Percentiles rank a stretch among this genome's conserved stretches.
phyloP scores from a whole-genome alignment of 2,888 invertebrate genomes.

The Augiades crinisus region DNA sequence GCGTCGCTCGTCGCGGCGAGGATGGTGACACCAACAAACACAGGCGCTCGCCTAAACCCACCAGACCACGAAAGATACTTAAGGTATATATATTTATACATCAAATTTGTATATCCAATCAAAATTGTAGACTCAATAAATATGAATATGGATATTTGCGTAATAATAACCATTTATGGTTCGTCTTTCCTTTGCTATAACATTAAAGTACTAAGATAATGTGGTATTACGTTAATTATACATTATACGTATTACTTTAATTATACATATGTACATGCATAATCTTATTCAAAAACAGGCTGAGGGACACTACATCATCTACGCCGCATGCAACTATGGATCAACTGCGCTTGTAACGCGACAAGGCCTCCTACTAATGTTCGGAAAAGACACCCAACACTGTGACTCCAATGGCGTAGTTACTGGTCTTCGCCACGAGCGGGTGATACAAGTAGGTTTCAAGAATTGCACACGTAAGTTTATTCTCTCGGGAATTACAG shows the following conservation, averaged over 20 bases:
- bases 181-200: too few species aligned
- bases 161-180: too few species aligned
- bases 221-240: too few species aligned
- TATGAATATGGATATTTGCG: too few species aligned
- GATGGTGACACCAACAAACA: conserved; percentile 93
- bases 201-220: too few species aligned
- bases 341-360: conserved; percentile 95
- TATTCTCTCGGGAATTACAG: too few species aligned
- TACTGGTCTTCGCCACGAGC: conserved; percentile 87
- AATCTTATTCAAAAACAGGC: conserved; percentile 43
- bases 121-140: too few species aligned
- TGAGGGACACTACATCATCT: conserved; percentile 90
- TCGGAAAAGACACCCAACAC: conserved; percentile 95
- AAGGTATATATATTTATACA: conserved; percentile 77
- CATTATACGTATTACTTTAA: too few species aligned
- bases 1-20: conserved; percentile 95
- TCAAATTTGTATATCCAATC: too few species aligned
- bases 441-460: conserved; percentile 79
- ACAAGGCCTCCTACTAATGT: conserved; percentile 95
- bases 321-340: conserved; percentile 96
- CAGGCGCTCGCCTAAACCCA: conserved; percentile 93
- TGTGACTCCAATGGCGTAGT: conserved; percentile 89
- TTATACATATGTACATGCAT: too few species aligned
- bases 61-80: conserved; percentile 95
- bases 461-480: too few species aligned